A percentile compares a stretch with the other conserved stretches of the same genome.
Evolutionary conservation across 2,797 vertebrate species (phyloP).

Genomic region (Hemibagrus guttatus): DNA sequence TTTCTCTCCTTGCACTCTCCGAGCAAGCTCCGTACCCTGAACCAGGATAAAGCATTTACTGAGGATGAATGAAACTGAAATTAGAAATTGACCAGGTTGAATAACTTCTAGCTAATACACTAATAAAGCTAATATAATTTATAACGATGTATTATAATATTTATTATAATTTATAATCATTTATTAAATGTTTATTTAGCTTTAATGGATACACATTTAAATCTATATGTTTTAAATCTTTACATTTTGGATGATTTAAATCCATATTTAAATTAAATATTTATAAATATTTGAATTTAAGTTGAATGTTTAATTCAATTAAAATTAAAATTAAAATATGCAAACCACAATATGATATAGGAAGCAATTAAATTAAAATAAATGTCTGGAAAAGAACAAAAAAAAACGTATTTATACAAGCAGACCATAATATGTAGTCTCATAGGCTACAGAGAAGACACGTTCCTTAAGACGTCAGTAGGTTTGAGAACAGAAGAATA

Average conservation of each 20-base stretch:
- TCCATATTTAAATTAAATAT: too few species aligned
- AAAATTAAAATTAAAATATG: too few species aligned
- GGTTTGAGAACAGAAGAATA: not conserved
- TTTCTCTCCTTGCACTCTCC: not conserved
- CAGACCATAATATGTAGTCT: not conserved
- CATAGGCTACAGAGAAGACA: not conserved
- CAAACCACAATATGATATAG: not conserved
- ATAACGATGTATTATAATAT: not conserved
- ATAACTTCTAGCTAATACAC: not conserved
- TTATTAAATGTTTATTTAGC: too few species aligned
- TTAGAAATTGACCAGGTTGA: not conserved
- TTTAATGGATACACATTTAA: too few species aligned
- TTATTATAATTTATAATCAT: not conserved
- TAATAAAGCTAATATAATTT: not conserved
- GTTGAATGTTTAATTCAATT: too few species aligned
- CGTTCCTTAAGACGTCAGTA: not conserved
- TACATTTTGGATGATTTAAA: too few species aligned
- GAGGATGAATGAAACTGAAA: not conserved
- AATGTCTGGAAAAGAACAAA: not conserved
- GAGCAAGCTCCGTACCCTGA: not conserved
- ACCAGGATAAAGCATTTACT: not conserved
- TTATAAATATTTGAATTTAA: too few species aligned
- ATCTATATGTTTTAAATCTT: too few species aligned
- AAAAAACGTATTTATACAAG: not conserved
- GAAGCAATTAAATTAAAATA: not conserved